These are phyloP conservation scores for Tragelaphus eurycerus DNA, from an alignment of 2,797 vertebrate genomes.

Conservation along the genomic window DNA sequence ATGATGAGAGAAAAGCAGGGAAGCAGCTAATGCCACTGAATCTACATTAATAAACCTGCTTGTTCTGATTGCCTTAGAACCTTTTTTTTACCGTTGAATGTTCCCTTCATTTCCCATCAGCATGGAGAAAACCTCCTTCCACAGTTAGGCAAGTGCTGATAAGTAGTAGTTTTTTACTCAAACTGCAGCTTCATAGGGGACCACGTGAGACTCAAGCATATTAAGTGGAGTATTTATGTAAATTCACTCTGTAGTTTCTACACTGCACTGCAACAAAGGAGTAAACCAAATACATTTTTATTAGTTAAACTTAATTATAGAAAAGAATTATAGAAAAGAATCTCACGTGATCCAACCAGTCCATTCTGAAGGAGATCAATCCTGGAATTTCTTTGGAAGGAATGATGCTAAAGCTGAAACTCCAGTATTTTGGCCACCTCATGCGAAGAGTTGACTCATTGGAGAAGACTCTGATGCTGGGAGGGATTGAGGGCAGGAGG, in stretches of 20 bases:
- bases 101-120: rapidly evolving
- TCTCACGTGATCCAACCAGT: too few relatives aligned
- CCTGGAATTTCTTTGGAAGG: too few relatives aligned
- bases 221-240: neutral
- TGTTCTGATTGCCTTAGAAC: neutral
- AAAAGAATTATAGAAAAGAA: too few relatives aligned
- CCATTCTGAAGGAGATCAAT: too few relatives aligned
- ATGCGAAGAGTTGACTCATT: too few relatives aligned
- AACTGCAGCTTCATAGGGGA: neutral
- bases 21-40: neutral
- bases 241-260: neutral
- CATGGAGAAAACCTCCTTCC: neutral
- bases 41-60: neutral
- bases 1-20: neutral
- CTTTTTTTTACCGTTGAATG: neutral
- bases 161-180: neutral
- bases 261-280: neutral
- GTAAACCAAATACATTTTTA: neutral
- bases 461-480: too few relatives aligned
- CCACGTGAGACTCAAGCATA: rapidly evolving
- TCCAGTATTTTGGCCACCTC: too few relatives aligned
- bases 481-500: too few relatives aligned
- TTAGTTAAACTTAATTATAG: neutral
- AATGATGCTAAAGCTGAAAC: too few relatives aligned
- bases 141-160: neutral